Conservation (phyloP, 1,140 invertebrate genomes). For the Zaprionus davidi region DNA sequence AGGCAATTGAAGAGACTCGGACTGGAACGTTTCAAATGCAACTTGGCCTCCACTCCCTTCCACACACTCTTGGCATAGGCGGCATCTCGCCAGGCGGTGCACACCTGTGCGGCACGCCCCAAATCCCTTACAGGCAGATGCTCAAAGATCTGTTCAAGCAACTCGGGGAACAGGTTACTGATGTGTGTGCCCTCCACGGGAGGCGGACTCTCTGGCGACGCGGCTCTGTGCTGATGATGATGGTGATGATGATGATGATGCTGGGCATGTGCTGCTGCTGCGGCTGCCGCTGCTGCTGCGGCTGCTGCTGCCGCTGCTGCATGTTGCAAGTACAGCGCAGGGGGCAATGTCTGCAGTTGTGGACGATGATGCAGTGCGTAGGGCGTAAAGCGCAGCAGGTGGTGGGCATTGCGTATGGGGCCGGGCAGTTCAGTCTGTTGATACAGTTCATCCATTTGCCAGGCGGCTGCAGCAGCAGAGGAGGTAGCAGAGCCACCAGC, state of each 20-base stretch:
- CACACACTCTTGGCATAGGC: conserved; percentile 96
- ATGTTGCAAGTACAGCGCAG: conserved; percentile 78
- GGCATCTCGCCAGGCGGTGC: conserved; percentile 94
- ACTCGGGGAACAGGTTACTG: conserved; percentile 95
- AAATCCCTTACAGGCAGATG: conserved; percentile 94
- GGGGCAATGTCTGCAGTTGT: conserved; percentile 74
- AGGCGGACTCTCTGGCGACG: conserved; percentile 75
- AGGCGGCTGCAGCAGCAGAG: conserved; percentile 44
- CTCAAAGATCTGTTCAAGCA: conserved; percentile 95
- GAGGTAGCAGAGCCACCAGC: conserved; percentile 24
- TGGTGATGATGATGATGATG: conserved; percentile 77
- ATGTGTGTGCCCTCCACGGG: conserved; percentile 89
- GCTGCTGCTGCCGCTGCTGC: conserved; percentile 51
- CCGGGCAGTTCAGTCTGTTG: conserved; percentile 83
- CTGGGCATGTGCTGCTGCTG: conserved; percentile 71
- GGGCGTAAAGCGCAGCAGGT: conserved; percentile 82
- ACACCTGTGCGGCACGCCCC: conserved; percentile 95
- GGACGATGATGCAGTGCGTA: conserved; percentile 82
- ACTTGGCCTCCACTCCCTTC: conserved; percentile 95
- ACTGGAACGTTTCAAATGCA: conserved; percentile 93
- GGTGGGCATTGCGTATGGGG: conserved; percentile 74
- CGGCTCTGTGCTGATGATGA: conserved; percentile 85
- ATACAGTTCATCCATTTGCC: conserved; percentile 80
- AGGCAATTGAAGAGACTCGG: conserved; percentile 93
- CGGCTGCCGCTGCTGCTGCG: conserved; percentile 74